Percentiles rank a stretch among this genome's conserved stretches.
These are phyloP conservation scores for Noctua fimbriata DNA, from an alignment of 2,888 invertebrate species.

Conservation along the genomic window DNA sequence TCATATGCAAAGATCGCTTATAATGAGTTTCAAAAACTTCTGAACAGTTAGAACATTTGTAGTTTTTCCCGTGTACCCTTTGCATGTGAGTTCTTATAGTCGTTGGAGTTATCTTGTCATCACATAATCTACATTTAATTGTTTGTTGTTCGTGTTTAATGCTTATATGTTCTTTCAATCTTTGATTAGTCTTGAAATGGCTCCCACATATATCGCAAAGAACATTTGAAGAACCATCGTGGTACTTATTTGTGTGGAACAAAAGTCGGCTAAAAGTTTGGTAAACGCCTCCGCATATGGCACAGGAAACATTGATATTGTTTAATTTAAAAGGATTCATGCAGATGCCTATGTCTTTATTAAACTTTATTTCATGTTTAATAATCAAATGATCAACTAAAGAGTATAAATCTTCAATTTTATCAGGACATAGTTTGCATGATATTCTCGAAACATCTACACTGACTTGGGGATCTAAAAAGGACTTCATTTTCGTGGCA, in stretches of 20 bases:
- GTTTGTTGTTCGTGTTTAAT: constrained; percentile 67
- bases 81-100: constrained; percentile 77
- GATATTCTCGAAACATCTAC: constrained; percentile 71
- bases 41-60: constrained; percentile 63
- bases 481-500: constrained; percentile 64
- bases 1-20: constrained; percentile 66
- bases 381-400: constrained; percentile 70
- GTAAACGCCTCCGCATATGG: constrained; percentile 66
- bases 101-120: constrained; percentile 72
- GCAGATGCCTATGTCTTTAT: constrained; percentile 62
- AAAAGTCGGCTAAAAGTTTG: constrained; percentile 69
- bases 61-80: constrained; percentile 64
- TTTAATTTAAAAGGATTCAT: constrained; percentile 71
- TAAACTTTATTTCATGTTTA: constrained; percentile 67
- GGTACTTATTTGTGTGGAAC: constrained; percentile 70
- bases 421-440: constrained; percentile 68
- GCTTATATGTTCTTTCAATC: constrained; percentile 69
- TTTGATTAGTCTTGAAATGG: constrained; percentile 64
- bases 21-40: constrained; percentile 70
- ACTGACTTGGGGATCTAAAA: constrained; percentile 69
- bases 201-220: constrained; percentile 74
- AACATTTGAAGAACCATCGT: constrained; percentile 61
- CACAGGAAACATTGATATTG: constrained; percentile 70
- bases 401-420: constrained; percentile 63
- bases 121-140: constrained; percentile 69